Percentiles rank a stretch among this genome's conserved stretches.
These are phyloP conservation scores for Pogonomyrmex barbatus DNA, from an alignment of 1,140 invertebrate species.

Conservation along the genomic window DNA sequence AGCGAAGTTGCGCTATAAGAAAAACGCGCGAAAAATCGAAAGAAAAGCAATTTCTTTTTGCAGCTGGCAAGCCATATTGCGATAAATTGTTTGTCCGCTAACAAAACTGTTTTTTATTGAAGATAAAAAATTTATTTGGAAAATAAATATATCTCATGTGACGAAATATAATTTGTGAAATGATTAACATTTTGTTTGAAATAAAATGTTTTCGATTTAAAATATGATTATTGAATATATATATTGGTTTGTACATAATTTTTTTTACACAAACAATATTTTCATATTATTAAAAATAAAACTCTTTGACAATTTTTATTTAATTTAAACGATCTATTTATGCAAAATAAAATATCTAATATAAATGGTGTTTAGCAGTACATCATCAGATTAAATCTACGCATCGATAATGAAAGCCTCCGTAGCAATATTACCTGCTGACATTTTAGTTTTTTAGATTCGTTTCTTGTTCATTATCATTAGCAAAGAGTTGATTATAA, in stretches of 20 bases:
- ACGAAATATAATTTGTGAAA: background rate
- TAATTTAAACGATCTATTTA: slow-evolving; percentile 29
- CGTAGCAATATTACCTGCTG: background rate
- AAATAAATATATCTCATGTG: slow-evolving; percentile 2
- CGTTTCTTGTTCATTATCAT: slow-evolving; percentile 5
- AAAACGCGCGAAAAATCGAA: slow-evolving; percentile 58
- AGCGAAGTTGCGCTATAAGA: slow-evolving; percentile 50
- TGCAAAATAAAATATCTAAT: slow-evolving; percentile 7
- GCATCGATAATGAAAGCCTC: slow-evolving; percentile 29
- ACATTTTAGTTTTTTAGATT: slow-evolving; percentile 28
- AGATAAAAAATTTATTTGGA: background rate
- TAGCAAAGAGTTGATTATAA: slow-evolving; percentile 12
- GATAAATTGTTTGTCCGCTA: slow-evolving; percentile 31
- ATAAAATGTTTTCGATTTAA: too few species aligned
- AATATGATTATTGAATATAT: background rate
- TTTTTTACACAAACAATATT: too few species aligned
- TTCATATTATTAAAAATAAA: background rate
- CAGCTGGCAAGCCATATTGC: slow-evolving; percentile 39
- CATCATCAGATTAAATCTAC: slow-evolving; percentile 45
- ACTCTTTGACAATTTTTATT: background rate
- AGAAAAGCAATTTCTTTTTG: slow-evolving; percentile 61
- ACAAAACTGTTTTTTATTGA: background rate
- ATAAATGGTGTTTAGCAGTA: slow-evolving; percentile 13
- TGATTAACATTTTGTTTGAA: background rate
- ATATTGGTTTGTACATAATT: too few species aligned